phyloP scores from a whole-genome alignment of 2,797 vertebrate genomes.

The Enteromius viviparus region DNA sequence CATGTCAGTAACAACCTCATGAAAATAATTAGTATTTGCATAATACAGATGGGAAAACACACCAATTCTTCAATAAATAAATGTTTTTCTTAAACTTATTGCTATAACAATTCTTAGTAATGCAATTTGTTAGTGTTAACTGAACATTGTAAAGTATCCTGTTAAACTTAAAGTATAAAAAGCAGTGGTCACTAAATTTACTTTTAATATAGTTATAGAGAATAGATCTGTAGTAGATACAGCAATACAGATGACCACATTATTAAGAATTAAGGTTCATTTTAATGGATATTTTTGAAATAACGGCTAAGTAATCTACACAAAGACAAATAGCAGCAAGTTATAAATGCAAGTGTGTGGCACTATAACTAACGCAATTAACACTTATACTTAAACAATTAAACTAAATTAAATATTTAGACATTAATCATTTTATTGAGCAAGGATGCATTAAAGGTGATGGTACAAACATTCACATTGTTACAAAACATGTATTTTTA shows the following conservation, averaged over 20 bases:
- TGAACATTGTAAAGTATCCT: not conserved
- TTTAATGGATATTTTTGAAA: not conserved
- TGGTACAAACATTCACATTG: not conserved
- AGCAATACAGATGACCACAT: not conserved
- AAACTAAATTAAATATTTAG: not conserved
- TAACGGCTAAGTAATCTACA: not conserved
- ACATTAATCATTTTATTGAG: not conserved
- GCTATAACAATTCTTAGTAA: not conserved
- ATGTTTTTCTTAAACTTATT: not conserved
- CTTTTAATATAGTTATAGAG: no score
- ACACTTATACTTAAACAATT: not conserved
- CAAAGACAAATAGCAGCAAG: not conserved
- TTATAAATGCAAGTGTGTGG: not conserved
- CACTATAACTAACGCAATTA: not conserved
- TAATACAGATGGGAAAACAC: no score
- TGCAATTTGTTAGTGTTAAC: not conserved
- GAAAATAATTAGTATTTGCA: not conserved
- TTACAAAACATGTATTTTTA: not conserved
- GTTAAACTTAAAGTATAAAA: not conserved
- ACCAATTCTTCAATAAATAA: not conserved
- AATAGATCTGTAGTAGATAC: not conserved
- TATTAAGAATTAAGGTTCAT: not conserved
- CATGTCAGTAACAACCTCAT: conserved; percentile 73
- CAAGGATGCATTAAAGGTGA: not conserved
- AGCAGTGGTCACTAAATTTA: not conserved